Conservation (phyloP, 2,797 vertebrate genomes). For the Euphonia xanthogaster region DNA sequence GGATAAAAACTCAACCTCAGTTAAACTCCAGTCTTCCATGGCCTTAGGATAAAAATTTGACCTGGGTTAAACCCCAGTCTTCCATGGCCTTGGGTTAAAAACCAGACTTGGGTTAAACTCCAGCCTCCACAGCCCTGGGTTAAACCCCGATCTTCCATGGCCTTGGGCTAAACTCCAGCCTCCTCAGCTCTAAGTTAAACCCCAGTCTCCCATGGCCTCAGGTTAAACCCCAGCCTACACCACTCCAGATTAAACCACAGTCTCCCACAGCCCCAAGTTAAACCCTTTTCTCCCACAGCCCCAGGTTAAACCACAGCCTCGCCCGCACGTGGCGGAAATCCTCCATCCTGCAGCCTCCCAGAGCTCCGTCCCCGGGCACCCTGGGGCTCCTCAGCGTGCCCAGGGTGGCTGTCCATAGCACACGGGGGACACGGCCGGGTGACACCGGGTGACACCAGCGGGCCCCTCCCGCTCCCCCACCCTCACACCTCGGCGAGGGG, state of each 20-base stretch:
- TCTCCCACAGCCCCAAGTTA: fast-evolving
- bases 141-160: background rate
- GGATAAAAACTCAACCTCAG: too few species aligned
- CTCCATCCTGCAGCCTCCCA: fast-evolving
- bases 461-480: background rate
- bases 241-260: background rate
- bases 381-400: fast-evolving
- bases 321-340: fast-evolving
- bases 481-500: background rate
- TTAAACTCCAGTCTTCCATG: too few species aligned
- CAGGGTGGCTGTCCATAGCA: fast-evolving
- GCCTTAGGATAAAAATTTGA: too few species aligned
- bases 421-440: too few species aligned
- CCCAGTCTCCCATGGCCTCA: fast-evolving
- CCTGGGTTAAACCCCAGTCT: too few species aligned
- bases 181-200: background rate
- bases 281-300: background rate
- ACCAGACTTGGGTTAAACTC: background rate
- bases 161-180: background rate
- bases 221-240: background rate
- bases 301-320: background rate
- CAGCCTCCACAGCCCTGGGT: background rate
- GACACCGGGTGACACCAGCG: fast-evolving
- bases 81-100: too few species aligned
- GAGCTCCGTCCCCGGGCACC: fast-evolving